Evolutionary conservation across 2,797 vertebrate genomes (phyloP), one percentile per base, ranked within the genome.

Genomic region (Leontocebus nigricollis): DNA sequence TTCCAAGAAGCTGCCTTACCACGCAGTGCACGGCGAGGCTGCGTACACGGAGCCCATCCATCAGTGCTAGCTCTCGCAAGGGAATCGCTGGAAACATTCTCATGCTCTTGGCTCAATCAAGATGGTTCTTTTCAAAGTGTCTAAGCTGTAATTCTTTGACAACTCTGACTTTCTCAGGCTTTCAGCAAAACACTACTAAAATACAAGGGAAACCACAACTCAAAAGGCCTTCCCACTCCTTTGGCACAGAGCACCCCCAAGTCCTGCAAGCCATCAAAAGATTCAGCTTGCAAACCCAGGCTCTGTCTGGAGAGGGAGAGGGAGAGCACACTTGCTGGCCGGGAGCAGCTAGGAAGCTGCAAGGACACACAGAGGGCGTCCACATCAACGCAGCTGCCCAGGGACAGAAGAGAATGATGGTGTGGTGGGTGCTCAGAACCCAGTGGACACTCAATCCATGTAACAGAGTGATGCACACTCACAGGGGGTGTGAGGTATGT

Each of bases 401-500:
- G 4, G 22, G 44, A 10, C 67, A 17, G 24, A 8, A 48, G 20
- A 30, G 26, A 11, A 64, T 0, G 70, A 36, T 14, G 24, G 72
- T 17, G 33, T 7, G 5, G 70, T 2, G 27, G 59, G 44, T 6
- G 50, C 24, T 13, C 2, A 41, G 50, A 52, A 2, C 6, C 11
- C 0, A 6, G 52, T 2, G 61, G 76, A 15, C 0, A 15, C 55
- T 50, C 77, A 7, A 3, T 39, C n/a, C 30, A 20, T 10, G 14
- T 0, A 13, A 36, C 26, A 2, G 27, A 77, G 44, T 2, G 0
- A 7, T 17, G 27, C n/a, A 1, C 1, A 11, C 6, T 67, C 12
- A 2, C 4, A 2, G 0, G 1, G 79, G 0, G 3, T 4, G 8
- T 48, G 67, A 4, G 3, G 8, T 9, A 20, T 12, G 20, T 5